Evolutionary conservation across 1,140 invertebrate genomes (phyloP).

Genomic region (Teleopsis dalmanni): DNA sequence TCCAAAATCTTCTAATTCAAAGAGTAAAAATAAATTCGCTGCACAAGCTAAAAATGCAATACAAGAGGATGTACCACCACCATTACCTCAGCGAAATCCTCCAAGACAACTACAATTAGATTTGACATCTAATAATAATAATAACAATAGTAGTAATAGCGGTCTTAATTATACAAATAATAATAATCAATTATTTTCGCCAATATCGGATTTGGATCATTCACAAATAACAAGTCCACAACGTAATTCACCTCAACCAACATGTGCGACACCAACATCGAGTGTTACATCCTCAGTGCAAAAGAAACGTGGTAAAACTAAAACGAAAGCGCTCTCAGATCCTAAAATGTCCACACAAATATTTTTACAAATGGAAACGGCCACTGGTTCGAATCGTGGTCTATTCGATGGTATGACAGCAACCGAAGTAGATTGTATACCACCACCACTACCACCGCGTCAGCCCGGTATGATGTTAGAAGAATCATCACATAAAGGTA

Average conservation of each 20-base stretch:
- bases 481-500: constrained; percentile 24
- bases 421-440: constrained; percentile 27
- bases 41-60: constrained; percentile 25
- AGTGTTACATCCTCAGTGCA: constrained; percentile 14
- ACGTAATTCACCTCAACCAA: constrained; percentile 19
- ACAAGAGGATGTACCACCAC: constrained; percentile 48
- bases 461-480: constrained; percentile 37
- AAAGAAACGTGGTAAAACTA: constrained; percentile 35
- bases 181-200: constrained; percentile 20
- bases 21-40: constrained; percentile 15
- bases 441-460: constrained; percentile 40
- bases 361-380: constrained; percentile 41
- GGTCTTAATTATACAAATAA: no score
- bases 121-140: not conserved
- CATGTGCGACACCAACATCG: not conserved
- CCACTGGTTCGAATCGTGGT: not conserved
- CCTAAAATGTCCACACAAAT: constrained; percentile 45
- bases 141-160: constrained; percentile 16
- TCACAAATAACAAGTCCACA: constrained; percentile 18
- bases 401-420: not conserved
- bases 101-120: constrained; percentile 20
- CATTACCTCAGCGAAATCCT: constrained; percentile 46
- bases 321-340: constrained; percentile 41
- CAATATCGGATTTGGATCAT: constrained; percentile 38
- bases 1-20: constrained; percentile 6